Evolutionary conservation across 2,797 vertebrate species (phyloP).

Genomic region (Betta splendens): DNA sequence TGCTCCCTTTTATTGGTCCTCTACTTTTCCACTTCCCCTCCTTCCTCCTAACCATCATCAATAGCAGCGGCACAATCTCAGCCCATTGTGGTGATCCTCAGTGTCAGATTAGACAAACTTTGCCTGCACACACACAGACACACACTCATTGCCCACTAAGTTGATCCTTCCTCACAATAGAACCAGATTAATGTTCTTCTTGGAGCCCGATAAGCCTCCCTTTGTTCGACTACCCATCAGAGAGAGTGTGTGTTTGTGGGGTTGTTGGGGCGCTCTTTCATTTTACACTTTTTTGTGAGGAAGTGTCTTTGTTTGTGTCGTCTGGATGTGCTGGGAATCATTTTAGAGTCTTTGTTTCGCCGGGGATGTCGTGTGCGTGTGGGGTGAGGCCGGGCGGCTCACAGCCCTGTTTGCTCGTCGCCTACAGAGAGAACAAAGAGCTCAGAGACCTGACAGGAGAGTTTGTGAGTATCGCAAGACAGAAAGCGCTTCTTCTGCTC

Average conservation of each 20-base stretch:
- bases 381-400: conserved; percentile 28
- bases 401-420: conserved; percentile 47
- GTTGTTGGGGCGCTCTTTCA: conserved; percentile 11
- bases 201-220: conserved; percentile 61
- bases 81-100: conserved; percentile 41
- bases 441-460: conserved; percentile 25
- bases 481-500: conserved; percentile 7
- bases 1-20: background rate
- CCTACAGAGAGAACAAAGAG: conserved; percentile 43
- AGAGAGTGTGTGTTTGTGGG: conserved; percentile 19
- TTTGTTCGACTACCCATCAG: conserved; percentile 55
- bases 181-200: conserved; percentile 70
- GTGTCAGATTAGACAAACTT: conserved; percentile 44
- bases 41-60: conserved; percentile 9
- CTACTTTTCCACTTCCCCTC: conserved; percentile 1
- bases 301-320: conserved; percentile 21
- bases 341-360: conserved; percentile 4
- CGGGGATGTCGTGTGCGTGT: conserved; percentile 26
- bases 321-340: conserved; percentile 11
- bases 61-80: conserved; percentile 20
- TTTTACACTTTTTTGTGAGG: conserved; percentile 22
- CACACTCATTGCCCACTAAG: conserved; percentile 36
- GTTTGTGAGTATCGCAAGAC: conserved; percentile 51
- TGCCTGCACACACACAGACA: conserved; percentile 5
- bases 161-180: conserved; percentile 59